Conservation (phyloP, 1,140 invertebrate genomes). For the Teleopsis dalmanni region DNA sequence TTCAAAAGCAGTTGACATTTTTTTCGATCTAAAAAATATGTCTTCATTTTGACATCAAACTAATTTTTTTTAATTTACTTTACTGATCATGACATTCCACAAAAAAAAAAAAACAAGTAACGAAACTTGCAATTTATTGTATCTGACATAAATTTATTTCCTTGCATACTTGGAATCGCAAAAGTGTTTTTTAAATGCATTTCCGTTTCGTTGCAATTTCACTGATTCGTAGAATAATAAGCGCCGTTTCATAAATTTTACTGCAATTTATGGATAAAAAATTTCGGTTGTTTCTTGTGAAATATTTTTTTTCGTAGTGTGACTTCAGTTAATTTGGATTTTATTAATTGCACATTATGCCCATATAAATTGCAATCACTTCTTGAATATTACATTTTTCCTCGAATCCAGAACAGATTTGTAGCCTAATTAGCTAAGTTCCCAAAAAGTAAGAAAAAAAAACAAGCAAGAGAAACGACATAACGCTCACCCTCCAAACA, state of each 20-base stretch:
- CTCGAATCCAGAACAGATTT: constrained; percentile 43
- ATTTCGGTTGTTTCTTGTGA: too few species aligned
- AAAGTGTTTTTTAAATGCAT: constrained; percentile 35
- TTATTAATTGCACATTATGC: constrained; percentile 8
- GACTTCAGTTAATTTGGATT: too few species aligned
- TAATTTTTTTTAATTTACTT: too few species aligned
- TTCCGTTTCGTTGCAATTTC: constrained; percentile 41
- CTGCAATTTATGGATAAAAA: background rate
- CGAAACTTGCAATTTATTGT: background rate
- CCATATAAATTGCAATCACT: constrained; percentile 7
- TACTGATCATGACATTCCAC: background rate
- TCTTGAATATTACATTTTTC: constrained; percentile 23
- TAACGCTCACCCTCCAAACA: too few species aligned
- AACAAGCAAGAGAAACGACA: too few species aligned
- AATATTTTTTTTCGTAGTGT: too few species aligned
- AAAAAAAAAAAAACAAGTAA: background rate
- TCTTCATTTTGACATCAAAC: too few species aligned
- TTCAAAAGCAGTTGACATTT: too few species aligned
- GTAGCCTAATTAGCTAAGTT: constrained; percentile 41
- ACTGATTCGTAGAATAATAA: constrained; percentile 42
- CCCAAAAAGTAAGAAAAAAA: too few species aligned
- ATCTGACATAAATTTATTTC: constrained; percentile 10
- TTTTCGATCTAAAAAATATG: too few species aligned
- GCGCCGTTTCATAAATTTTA: constrained; percentile 28
- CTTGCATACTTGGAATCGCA: constrained; percentile 6